Percentiles rank a stretch among this genome's conserved stretches.
These are phyloP conservation scores for Chorisops tibialis DNA, from an alignment of 2,888 invertebrate genomes.

Conservation along the genomic window DNA sequence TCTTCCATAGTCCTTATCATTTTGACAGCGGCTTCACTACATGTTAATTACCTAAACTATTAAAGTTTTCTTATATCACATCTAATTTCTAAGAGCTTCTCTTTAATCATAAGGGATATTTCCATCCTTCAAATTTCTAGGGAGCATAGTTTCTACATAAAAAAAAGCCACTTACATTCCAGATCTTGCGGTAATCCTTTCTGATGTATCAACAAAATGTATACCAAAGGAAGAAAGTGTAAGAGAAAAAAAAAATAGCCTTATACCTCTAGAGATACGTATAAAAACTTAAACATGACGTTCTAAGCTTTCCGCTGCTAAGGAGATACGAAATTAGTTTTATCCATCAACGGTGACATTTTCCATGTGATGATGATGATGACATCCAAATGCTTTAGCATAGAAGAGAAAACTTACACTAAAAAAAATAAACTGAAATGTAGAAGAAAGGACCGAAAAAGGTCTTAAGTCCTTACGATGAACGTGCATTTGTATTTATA, in stretches of 20 bases:
- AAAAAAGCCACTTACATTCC: constrained; percentile 9
- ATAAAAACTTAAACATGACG: constrained; percentile 27
- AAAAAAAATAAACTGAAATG: not conserved
- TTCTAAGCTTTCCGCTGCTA: constrained; percentile 10
- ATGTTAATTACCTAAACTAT: no score
- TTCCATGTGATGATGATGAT: constrained; percentile 32
- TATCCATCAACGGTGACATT: constrained; percentile 33
- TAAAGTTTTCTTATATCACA: no score
- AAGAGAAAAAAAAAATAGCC: not conserved
- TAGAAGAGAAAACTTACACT: not conserved
- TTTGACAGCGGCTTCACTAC: no score
- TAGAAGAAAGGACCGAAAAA: not conserved
- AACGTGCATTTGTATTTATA: constrained; percentile 5
- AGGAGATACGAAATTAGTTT: constrained; percentile 33
- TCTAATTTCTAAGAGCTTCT: no score
- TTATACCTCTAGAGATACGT: constrained; percentile 8
- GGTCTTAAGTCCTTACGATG: not conserved
- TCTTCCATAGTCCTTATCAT: no score
- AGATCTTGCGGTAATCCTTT: constrained; percentile 27
- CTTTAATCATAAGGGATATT: no score
- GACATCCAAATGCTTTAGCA: constrained; percentile 18
- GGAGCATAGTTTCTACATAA: no score
- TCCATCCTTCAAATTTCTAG: no score
- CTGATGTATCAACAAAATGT: constrained; percentile 27
- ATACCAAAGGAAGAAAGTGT: not conserved